A percentile compares a stretch with the other conserved stretches of the same genome.
phyloP scores from a whole-genome alignment of 30 jellyfish, hydroid and myxozoan species.

The Turritopsis dohrnii region DNA sequence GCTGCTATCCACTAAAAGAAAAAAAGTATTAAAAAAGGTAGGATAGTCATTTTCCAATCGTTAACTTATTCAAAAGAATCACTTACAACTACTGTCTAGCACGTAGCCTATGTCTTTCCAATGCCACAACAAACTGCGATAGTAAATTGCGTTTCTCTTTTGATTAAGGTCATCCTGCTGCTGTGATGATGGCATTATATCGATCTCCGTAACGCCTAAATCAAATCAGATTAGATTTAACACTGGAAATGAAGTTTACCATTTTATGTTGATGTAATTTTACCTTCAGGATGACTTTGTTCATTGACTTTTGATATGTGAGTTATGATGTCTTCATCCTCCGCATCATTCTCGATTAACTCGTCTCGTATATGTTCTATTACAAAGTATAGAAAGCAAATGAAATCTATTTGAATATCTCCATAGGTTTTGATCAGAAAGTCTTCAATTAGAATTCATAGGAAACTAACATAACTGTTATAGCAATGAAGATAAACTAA shows the following conservation, averaged over 20 bases:
- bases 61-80: too few relatives aligned
- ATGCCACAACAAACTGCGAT: neutral
- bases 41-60: neutral
- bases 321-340: neutral
- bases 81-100: neutral
- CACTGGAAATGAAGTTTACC: too few relatives aligned
- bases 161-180: neutral
- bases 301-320: neutral
- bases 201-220: neutral
- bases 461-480: too few relatives aligned
- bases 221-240: too few relatives aligned
- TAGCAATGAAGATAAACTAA: too few relatives aligned
- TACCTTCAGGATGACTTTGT: neutral
- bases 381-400: too few relatives aligned
- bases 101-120: neutral
- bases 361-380: too few relatives aligned
- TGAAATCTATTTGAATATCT: too few relatives aligned
- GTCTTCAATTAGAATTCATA: too few relatives aligned
- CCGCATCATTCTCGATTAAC: too few relatives aligned
- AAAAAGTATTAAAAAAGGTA: neutral
- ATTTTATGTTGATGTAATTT: too few relatives aligned
- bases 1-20: neutral
- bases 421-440: too few relatives aligned
- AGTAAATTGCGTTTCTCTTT: neutral
- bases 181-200: neutral